Conservation (phyloP, 2,113 vertebrate species). For the Trematocara stigmaticum region DNA sequence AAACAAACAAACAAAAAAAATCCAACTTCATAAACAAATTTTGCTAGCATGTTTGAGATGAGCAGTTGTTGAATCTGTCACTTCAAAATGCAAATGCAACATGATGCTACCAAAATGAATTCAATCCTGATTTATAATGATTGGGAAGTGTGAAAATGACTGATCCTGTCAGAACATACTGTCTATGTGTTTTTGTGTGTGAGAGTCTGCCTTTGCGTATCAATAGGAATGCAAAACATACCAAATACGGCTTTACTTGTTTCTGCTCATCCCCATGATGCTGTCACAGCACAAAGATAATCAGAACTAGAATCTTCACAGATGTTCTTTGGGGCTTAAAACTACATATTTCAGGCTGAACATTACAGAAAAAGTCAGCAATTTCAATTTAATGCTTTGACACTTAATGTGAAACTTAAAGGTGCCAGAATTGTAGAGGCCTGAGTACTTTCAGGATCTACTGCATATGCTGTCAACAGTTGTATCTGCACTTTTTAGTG, state of each 20-base stretch:
- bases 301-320: background rate
- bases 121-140: background rate
- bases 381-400: background rate
- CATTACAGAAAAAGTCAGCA: background rate
- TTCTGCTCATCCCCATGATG: background rate
- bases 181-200: background rate
- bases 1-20: background rate
- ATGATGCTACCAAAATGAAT: background rate
- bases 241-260: accelerated
- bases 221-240: background rate
- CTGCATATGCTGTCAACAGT: background rate
- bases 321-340: background rate
- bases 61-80: background rate
- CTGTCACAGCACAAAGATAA: background rate
- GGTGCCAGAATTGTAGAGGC: background rate
- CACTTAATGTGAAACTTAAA: background rate
- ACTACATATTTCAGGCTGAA: background rate
- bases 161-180: background rate
- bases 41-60: background rate
- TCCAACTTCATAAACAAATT: background rate
- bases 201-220: background rate
- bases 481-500: background rate
- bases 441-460: background rate
- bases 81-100: background rate
- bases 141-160: background rate